Evolutionary conservation across 2,113 vertebrate species (phyloP), one percentile per base, ranked within the genome.

Genomic region (Datnioides undecimradiatus): DNA sequence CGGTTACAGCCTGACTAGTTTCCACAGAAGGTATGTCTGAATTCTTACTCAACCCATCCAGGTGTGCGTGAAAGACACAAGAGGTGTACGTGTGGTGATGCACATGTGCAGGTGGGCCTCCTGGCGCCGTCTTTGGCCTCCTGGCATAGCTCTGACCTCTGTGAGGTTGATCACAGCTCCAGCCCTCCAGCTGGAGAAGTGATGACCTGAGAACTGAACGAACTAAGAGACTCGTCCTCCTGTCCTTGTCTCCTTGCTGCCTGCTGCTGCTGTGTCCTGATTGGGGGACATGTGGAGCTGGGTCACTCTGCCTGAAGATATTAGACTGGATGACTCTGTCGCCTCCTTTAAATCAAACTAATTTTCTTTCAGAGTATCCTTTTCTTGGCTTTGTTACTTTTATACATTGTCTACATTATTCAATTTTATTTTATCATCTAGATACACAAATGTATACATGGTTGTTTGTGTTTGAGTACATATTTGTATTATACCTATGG

Each of bases 171-270:
- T 73, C 59, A 64, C 69, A 82, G 86, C 72, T 88, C 49, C 67
- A 77, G 58, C 63, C 77, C 81, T 86, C 90, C 93, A 92, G 93
- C 94, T 92, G 92, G 90, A 91, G 80, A 73, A 84, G 82, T 60
- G 73, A 55, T 83, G 89, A 94, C 91, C 90, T 82, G 67, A 73
- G 71, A 70, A 68, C 41, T 41, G 59, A 60, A 76, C 27, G 6
- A 71, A 86, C 79, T 55, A 25, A 54, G 75, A 87, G 70, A 60
- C 67, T 38, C 49, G 79, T 92, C 89, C 88, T 74, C 27, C 34
- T 76, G 85, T 86, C 90, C 88, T 90, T 90, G 90, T 83, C 86
- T 76, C 38, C 21, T 68, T 76, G 46, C 67, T 63, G 38, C 49
- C 49, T 78, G 65, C n/a, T 52, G 65, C n/a, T 52, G 60, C 33